A percentile compares a stretch with the other conserved stretches of the same genome.
Evolutionary conservation across 2,113 vertebrate species (phyloP).

Genomic region (Chitala chitala): DNA sequence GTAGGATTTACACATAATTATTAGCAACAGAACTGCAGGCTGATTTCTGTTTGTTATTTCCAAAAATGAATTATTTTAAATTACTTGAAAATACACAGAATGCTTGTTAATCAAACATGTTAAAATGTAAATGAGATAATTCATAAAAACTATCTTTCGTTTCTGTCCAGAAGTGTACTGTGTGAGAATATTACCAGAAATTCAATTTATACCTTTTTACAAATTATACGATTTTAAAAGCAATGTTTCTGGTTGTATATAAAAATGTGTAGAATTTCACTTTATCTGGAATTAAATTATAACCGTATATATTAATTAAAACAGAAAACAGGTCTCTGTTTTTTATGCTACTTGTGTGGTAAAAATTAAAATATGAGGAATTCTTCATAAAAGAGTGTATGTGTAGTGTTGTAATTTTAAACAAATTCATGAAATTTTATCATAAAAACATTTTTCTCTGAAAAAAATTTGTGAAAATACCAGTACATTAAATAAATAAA

Average conservation of each 20-base stretch:
- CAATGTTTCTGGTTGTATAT: constrained; percentile 7
- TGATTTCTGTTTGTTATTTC: constrained; percentile 18
- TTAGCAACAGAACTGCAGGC: constrained; percentile 62
- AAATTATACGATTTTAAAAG: neutral
- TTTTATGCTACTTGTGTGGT: no score
- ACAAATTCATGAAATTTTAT: no score
- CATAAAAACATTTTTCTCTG: no score
- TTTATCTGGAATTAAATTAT: neutral
- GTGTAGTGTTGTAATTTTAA: no score
- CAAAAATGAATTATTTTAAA: neutral
- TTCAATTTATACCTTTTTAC: neutral
- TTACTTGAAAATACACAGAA: neutral
- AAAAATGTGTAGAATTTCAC: neutral
- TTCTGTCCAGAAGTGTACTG: no score
- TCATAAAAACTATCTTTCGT: neutral
- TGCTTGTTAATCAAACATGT: neutral
- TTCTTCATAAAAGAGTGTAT: no score
- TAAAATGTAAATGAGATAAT: neutral
- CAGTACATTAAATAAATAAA: no score
- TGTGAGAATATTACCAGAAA: no score
- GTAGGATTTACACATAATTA: constrained; percentile 52
- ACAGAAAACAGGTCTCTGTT: no score
- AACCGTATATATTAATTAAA: no score
- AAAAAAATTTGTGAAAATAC: no score
- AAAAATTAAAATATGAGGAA: no score